Conservation (phyloP, 2,113 vertebrate genomes). For the Oryzias celebensis region DNA sequence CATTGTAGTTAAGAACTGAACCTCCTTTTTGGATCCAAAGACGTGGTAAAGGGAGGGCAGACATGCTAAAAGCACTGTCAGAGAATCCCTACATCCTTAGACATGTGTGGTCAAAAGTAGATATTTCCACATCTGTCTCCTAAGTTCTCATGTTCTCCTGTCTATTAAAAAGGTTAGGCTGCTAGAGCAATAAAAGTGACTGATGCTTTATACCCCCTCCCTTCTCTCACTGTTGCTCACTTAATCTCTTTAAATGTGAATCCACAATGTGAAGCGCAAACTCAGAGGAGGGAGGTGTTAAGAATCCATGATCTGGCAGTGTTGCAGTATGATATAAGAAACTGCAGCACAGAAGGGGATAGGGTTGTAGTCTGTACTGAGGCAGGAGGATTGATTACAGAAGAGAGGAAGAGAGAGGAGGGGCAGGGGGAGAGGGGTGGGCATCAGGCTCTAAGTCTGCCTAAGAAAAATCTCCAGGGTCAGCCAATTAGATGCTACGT, state of each 20-base stretch:
- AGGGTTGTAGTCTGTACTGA: conserved; percentile 27
- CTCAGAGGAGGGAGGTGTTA: conserved; percentile 33
- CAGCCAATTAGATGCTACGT: conserved; percentile 64
- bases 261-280: conserved; percentile 38
- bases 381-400: conserved; percentile 60
- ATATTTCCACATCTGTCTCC: conserved; percentile 7
- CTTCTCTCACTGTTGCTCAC: conserved; percentile 43
- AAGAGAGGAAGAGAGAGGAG: conserved; percentile 35
- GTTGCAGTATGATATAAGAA: conserved; percentile 51
- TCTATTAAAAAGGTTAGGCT: conserved; percentile 39
- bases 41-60: conserved; percentile 9
- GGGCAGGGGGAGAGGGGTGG: conserved; percentile 29
- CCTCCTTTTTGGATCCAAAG: conserved; percentile 19
- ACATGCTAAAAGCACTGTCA: conserved; percentile 22
- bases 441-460: conserved; percentile 45
- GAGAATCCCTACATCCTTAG: conserved; percentile 6
- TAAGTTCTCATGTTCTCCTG: conserved; percentile 15
- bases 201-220: conserved; percentile 10
- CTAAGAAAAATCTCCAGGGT: conserved; percentile 56
- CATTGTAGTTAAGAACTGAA: conserved; percentile 6
- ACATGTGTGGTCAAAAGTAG: conserved; percentile 12
- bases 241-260: conserved; percentile 43
- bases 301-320: conserved; percentile 55
- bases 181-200: conserved; percentile 39
- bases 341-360: conserved; percentile 47